Percentiles rank a stretch among this genome's conserved stretches.
phyloP scores from a whole-genome alignment of 2,113 vertebrate genomes.

The Cinclus cinclus region DNA sequence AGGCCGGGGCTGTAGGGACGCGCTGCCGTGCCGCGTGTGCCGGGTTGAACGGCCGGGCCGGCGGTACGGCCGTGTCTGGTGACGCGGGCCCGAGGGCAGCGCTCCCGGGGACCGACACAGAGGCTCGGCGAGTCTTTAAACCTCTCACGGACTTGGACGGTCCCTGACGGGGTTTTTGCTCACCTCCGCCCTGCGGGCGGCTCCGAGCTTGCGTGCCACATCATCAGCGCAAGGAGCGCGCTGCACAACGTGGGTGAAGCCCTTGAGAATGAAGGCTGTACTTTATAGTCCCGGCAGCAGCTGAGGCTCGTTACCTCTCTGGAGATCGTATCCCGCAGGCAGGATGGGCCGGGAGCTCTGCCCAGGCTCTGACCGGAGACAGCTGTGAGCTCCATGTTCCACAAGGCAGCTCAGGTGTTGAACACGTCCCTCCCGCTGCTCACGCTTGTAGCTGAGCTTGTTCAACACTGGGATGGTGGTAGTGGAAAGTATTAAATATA shows the following conservation, averaged over 20 bases:
- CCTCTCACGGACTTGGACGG: rapidly evolving
- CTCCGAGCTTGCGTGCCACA: background rate
- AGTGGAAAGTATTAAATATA: background rate
- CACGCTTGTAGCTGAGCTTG: background rate
- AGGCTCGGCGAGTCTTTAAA: rapidly evolving
- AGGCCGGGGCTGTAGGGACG: no score
- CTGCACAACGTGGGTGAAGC: rapidly evolving
- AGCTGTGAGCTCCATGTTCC: background rate
- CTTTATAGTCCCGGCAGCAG: background rate
- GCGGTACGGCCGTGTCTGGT: background rate
- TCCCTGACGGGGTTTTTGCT: rapidly evolving
- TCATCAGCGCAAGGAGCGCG: background rate
- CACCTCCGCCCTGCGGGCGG: rapidly evolving
- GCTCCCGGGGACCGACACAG: background rate
- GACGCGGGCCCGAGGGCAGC: background rate
- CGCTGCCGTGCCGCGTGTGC: background rate
- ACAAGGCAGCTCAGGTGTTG: background rate
- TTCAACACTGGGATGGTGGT: background rate
- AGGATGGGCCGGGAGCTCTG: background rate
- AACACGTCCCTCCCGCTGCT: background rate
- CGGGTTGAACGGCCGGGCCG: background rate
- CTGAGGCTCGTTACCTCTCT: background rate
- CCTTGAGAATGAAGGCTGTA: background rate
- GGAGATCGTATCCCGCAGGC: background rate
- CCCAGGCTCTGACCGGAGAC: background rate